Evolutionary conservation across 2,888 invertebrate genomes (phyloP), one percentile per base, ranked within the genome.

Genomic region (Escarpia spicata): DNA sequence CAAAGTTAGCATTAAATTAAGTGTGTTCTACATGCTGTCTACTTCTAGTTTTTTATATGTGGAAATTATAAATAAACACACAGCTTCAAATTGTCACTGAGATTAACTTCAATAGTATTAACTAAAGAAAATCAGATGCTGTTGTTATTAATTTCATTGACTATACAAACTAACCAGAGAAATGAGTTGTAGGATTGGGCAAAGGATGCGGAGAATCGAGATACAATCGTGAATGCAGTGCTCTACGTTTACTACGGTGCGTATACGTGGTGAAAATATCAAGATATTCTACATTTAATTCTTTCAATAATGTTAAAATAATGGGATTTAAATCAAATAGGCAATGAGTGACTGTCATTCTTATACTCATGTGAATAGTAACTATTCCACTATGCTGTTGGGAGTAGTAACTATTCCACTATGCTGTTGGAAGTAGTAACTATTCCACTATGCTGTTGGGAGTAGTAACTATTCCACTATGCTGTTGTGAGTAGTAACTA

Each of bases 211-310:
- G 93, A 94, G 12, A 94, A 94, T 10, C 94, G 96, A 90, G 93
- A 95, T 9, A 94, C 95, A n/a, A 92, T 96, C 52, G 96, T 96
- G 93, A 92, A 95, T 75, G 94, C 95, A 43, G 95, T 96, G 9
- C 95, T 96, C 3, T 95, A 96, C 94, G 95, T 95, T 43, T 96
- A 96, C 93, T 96, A 96, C 94, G 94, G 96, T 96, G 94, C 94
- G 75, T 75, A 75, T 4, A 26, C 26, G 6, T 75, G 75, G 75
- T 26, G 75, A 75, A 26, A 75, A 26, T 75, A 75, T 6, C n/a
- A 26, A 6, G 26, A 75, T 6, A 75, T 75, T 75, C 75, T 19
- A 75, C 6, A 75, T 26, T 26, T 75, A 26, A 26, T 75, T 15
- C 4, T 26, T n/a, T 52, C 19, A 52, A 8, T 91, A 58, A 43